Evolutionary conservation across 2,113 vertebrate genomes (phyloP).

Genomic region (Sula dactylatra): DNA sequence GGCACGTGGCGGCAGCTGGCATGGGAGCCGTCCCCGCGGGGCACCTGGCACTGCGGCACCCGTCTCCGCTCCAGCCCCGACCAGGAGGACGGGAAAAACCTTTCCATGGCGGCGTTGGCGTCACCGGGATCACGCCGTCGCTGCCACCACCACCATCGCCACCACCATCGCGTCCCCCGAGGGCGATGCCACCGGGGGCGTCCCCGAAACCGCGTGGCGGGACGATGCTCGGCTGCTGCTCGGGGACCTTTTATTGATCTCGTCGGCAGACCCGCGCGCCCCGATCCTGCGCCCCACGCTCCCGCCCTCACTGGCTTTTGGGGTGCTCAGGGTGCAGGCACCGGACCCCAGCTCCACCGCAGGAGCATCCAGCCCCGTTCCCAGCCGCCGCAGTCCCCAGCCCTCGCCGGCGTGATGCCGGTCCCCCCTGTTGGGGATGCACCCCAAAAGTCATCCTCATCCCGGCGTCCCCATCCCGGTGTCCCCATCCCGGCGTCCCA

Average conservation of each 20-base stretch:
- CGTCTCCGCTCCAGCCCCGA: background rate
- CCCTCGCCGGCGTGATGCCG: background rate
- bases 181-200: background rate
- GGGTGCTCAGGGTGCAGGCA: background rate
- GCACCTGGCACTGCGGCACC: background rate
- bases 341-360: background rate
- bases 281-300: background rate
- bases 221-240: background rate
- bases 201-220: background rate
- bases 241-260: background rate
- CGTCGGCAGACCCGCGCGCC: accelerated
- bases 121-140: background rate
- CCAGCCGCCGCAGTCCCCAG: background rate
- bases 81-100: background rate
- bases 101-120: background rate
- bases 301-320: too few species aligned
- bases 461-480: background rate
- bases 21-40: background rate
- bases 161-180: background rate
- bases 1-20: background rate
- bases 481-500: background rate
- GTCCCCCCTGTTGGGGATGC: background rate
- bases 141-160: accelerated
- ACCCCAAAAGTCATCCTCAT: background rate
- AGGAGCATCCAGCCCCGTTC: background rate